A percentile compares a stretch with the other conserved stretches of the same genome.
These are phyloP conservation scores for Odontomyia ornata DNA, from an alignment of 2,888 invertebrate species.

Conservation along the genomic window DNA sequence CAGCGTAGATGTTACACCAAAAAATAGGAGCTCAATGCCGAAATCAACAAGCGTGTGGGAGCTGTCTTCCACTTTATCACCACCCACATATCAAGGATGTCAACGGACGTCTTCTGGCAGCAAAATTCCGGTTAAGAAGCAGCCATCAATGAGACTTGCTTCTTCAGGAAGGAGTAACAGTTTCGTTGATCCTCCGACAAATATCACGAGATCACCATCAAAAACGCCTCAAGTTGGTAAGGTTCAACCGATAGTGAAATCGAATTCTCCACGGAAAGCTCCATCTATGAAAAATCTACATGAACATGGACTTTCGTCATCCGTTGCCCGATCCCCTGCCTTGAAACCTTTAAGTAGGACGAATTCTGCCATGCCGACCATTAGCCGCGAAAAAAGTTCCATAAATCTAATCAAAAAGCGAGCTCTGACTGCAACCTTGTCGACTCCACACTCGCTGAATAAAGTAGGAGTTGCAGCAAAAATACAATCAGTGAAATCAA, in stretches of 20 bases:
- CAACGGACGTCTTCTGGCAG: conserved; percentile 67
- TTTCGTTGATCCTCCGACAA: conserved; percentile 51
- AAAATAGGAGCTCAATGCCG: conserved; percentile 63
- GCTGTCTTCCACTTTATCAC: conserved; percentile 58
- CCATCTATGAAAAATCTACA: conserved; percentile 51
- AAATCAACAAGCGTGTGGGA: conserved; percentile 69
- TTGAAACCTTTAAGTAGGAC: conserved; percentile 20
- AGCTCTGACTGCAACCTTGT: conserved; percentile 50
- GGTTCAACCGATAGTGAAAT: conserved; percentile 40
- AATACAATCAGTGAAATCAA: conserved; percentile 17
- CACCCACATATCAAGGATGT: conserved; percentile 40
- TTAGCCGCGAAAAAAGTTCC: conserved; percentile 21
- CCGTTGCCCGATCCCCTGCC: not conserved
- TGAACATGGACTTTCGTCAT: conserved; percentile 35
- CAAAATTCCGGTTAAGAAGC: conserved; percentile 69
- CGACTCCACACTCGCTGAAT: conserved; percentile 52
- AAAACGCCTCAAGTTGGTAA: conserved; percentile 38
- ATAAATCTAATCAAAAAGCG: conserved; percentile 37
- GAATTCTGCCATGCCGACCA: conserved; percentile 42
- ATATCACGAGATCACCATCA: not conserved
- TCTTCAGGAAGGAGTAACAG: conserved; percentile 58
- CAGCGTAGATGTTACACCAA: conserved; percentile 56
- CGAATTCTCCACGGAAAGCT: conserved; percentile 41
- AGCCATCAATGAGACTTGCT: conserved; percentile 53
- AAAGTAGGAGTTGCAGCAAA: conserved; percentile 51